Evolutionary conservation across 2,113 vertebrate genomes (phyloP), one percentile per base, ranked within the genome.

Genomic region (Montifringilla adamsi): DNA sequence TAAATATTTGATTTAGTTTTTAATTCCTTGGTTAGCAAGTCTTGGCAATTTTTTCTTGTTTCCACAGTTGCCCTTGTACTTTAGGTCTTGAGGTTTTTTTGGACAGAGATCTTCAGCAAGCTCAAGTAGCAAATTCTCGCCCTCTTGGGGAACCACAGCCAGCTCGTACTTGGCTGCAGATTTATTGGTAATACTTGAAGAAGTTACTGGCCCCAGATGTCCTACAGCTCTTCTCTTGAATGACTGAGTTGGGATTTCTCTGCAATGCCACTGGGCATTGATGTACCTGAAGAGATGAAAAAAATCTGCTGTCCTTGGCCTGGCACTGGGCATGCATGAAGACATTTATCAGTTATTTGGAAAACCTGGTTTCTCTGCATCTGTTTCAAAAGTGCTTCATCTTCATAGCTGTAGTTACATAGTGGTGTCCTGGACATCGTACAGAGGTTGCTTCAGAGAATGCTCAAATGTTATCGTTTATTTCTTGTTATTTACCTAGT

Each of bases 311-410:
- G 0, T 23, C 41, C 50, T 56, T 63, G 24, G 58, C 62, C n/a
- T n/a, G 15, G 19, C 1, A 1, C 44, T 59, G 67, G 60, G 37
- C 53, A 52, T 1, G 0, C 2, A 1, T 19, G 27, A 27, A 75
- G 41, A 37, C 15, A 39, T 47, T 58, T 46, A 14, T 56, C 30
- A 76, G 9, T 64, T 30, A 31, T 83, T 64, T 78, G 37, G 66
- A 84, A 89, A 74, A 68, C 21, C 14, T 23, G 7, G 9, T 27
- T 92, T 64, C 4, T 6, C n/a, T 70, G 19, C 2, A 5, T 47
- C 33, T 87, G 70, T 84, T 64, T 68, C 53, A 83, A 11, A 49
- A 78, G 22, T 15, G 30, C 22, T 69, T 87, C 13, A 30, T 72
- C 39, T 50, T 75, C 22, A 5, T n/a, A 43, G 30, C 56, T 33